Conservation (phyloP, 2,888 invertebrate genomes). For the Amaurobius ferox region DNA sequence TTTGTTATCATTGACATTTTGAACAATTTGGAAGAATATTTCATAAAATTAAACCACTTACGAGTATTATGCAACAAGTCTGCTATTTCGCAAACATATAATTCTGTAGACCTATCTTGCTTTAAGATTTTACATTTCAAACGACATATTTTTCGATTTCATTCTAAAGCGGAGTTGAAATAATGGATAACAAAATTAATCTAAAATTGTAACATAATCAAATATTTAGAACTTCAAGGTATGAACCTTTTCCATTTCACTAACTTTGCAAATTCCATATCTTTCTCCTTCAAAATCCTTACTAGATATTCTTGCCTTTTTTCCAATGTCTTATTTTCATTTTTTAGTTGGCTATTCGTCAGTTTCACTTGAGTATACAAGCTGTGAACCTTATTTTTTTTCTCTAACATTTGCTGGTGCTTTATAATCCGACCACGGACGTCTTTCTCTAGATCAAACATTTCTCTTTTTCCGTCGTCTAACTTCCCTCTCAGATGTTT, state of each 20-base stretch:
- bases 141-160: too few relatives aligned
- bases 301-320: not conserved
- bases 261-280: not conserved
- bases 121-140: too few relatives aligned
- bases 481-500: not conserved
- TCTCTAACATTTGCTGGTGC: not conserved
- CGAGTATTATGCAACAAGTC: too few relatives aligned
- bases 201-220: too few relatives aligned
- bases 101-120: too few relatives aligned
- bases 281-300: not conserved
- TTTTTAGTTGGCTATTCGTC: not conserved
- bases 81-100: too few relatives aligned
- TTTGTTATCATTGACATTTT: too few relatives aligned
- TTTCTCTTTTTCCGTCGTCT: not conserved
- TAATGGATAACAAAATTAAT: too few relatives aligned
- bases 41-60: too few relatives aligned
- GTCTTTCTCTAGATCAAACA: not conserved
- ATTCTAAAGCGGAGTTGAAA: too few relatives aligned
- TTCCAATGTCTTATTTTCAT: not conserved
- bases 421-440: not conserved
- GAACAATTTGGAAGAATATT: too few relatives aligned
- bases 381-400: not conserved
- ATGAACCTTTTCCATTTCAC: not conserved
- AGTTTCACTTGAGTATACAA: not conserved
- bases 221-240: not conserved